These are phyloP conservation scores for Zingel zingel DNA, from an alignment of 2,113 vertebrate species.

Conservation along the genomic window DNA sequence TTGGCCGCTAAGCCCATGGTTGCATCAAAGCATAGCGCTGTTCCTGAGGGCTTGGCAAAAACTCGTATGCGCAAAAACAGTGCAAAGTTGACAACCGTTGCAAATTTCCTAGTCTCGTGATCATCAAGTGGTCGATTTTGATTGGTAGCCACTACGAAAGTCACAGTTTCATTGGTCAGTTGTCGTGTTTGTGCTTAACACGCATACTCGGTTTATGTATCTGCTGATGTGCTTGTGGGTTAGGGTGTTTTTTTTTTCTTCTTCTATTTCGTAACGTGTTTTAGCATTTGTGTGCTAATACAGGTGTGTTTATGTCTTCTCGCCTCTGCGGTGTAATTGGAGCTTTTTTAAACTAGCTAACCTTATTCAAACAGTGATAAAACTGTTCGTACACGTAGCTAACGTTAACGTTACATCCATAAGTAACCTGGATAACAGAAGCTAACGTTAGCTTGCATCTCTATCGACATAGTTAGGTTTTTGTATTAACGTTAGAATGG, in stretches of 20 bases:
- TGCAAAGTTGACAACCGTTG: slow-evolving; percentile 44
- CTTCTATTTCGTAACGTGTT: slow-evolving; percentile 32
- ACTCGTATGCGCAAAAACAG: slow-evolving; percentile 41
- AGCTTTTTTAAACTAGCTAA: background rate
- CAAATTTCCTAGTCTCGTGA: slow-evolving; percentile 43
- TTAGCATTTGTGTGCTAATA: background rate
- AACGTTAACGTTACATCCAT: background rate
- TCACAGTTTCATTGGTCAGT: slow-evolving; percentile 52
- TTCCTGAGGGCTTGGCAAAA: too few species aligned
- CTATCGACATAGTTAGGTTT: background rate
- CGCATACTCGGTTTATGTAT: slow-evolving; percentile 35
- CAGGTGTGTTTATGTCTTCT: background rate
- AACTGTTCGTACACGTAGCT: background rate
- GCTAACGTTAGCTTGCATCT: slow-evolving; percentile 48
- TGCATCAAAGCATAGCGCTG: too few species aligned
- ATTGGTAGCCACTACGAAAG: slow-evolving; percentile 52
- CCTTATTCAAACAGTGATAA: rapidly evolving
- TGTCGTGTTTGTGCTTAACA: background rate
- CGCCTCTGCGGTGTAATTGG: background rate
- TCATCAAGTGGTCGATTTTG: slow-evolving; percentile 47
- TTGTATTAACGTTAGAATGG: slow-evolving; percentile 59
- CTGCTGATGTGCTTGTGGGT: slow-evolving; percentile 55
- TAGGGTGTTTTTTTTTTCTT: background rate
- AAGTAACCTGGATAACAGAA: slow-evolving; percentile 1
- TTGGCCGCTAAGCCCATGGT: too few species aligned